Percentiles rank a stretch among this genome's conserved stretches.
Evolutionary conservation across 2,113 vertebrate species (phyloP).

Genomic region (Desmodus rotundus): DNA sequence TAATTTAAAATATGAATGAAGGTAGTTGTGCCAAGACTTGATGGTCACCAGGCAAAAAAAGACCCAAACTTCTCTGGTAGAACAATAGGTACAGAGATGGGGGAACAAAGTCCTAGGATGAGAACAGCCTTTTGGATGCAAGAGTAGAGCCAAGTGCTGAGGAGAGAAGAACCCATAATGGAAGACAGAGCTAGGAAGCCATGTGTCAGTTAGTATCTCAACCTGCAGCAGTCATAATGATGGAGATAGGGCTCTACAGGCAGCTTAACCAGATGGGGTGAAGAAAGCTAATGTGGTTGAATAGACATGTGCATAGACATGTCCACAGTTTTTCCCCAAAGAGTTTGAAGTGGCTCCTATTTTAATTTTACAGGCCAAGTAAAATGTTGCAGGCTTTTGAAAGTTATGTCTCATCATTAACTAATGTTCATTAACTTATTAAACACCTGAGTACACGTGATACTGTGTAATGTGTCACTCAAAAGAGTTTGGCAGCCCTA

Average conservation of each 20-base stretch:
- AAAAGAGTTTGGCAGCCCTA: not conserved
- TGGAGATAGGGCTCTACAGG: not conserved
- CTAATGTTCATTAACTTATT: not conserved
- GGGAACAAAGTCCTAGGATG: not conserved
- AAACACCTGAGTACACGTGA: not conserved
- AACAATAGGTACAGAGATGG: not conserved
- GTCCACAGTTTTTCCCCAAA: not conserved
- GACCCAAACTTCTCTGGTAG: not conserved
- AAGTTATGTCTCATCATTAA: not conserved
- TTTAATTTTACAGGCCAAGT: not conserved
- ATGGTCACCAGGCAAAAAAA: not conserved
- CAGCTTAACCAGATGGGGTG: not conserved
- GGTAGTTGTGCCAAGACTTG: constrained; percentile 42
- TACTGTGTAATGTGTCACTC: not conserved
- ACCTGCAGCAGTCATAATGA: not conserved
- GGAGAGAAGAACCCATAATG: not conserved
- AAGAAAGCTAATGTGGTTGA: not conserved
- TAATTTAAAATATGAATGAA: constrained; percentile 65
- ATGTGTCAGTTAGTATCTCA: not conserved
- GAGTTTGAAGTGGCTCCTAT: not conserved
- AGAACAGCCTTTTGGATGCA: not conserved
- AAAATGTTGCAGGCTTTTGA: not conserved
- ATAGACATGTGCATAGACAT: too few relatives aligned
- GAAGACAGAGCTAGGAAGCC: not conserved
- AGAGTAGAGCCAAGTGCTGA: not conserved